Percentiles rank a stretch among this genome's conserved stretches.
Conservation (phyloP, 1,140 invertebrate genomes). For the Gonatopus flavifemur region DNA sequence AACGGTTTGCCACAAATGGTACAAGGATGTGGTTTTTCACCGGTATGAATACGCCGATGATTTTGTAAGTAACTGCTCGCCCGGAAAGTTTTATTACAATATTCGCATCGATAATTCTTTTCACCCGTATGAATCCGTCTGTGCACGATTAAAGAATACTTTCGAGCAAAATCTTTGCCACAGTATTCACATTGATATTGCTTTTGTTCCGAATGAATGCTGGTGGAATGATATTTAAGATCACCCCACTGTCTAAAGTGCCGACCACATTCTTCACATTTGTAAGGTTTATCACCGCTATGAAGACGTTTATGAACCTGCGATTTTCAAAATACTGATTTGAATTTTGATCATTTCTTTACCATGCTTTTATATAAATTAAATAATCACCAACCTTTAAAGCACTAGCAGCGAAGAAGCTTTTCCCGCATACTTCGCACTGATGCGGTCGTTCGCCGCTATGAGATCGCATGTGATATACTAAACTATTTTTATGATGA, state of each 20-base stretch:
- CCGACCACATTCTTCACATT: constrained; percentile 75
- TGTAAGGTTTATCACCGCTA: constrained; percentile 78
- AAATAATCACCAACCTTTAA: constrained; percentile 63
- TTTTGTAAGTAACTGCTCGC: constrained; percentile 83
- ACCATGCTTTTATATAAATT: constrained; percentile 3
- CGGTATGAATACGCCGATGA: constrained; percentile 90
- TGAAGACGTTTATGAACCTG: constrained; percentile 74
- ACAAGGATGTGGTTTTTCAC: constrained; percentile 80
- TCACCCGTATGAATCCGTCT: constrained; percentile 88
- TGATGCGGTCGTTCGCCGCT: constrained; percentile 74
- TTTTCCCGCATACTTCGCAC: constrained; percentile 80
- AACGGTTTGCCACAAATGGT: constrained; percentile 80
- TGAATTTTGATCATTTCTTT: background rate
- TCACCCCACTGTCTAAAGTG: constrained; percentile 86
- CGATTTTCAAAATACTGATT: constrained; percentile 10
- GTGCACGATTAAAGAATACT: constrained; percentile 91
- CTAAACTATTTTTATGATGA: constrained; percentile 78
- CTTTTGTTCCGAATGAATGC: constrained; percentile 79
- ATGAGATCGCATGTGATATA: constrained; percentile 82
- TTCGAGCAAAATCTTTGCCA: constrained; percentile 87
- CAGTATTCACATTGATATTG: constrained; percentile 90
- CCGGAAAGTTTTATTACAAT: constrained; percentile 80
- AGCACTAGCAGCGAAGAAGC: constrained; percentile 77
- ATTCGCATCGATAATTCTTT: constrained; percentile 85
- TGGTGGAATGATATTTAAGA: constrained; percentile 85